A percentile compares a stretch with the other conserved stretches of the same genome.
Evolutionary conservation across 2,113 vertebrate genomes (phyloP).

Genomic region (Nanger granti): DNA sequence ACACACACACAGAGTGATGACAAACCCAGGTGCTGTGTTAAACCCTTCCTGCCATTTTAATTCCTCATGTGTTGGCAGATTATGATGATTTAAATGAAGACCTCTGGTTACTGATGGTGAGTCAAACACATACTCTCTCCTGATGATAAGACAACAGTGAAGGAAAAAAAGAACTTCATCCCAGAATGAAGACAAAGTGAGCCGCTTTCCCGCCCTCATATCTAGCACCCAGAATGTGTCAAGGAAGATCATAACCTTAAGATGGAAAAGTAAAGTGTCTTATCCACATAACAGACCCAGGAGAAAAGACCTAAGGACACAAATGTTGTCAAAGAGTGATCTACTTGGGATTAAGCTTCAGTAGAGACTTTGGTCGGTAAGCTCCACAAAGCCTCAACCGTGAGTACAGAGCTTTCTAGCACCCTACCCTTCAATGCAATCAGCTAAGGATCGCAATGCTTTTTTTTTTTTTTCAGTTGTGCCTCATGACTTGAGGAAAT

Average conservation of each 20-base stretch:
- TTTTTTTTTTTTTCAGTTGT: neutral
- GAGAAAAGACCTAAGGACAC: neutral
- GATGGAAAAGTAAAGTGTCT: neutral
- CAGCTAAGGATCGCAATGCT: neutral
- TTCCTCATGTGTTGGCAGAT: neutral
- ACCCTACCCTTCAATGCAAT: neutral
- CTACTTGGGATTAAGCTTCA: neutral
- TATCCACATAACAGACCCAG: neutral
- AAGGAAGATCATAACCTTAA: neutral
- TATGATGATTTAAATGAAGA: neutral
- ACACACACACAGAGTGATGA: neutral
- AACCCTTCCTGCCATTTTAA: neutral
- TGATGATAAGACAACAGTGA: neutral
- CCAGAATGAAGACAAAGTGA: neutral
- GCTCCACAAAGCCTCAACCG: neutral
- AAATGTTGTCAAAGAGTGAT: neutral
- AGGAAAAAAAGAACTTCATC: neutral
- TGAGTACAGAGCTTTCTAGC: neutral
- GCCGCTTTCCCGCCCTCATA: accelerated
- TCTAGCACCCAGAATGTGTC: neutral
- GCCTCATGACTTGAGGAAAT: neutral
- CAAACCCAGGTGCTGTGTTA: neutral
- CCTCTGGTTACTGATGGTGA: neutral
- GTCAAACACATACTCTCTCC: neutral
- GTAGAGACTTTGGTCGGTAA: neutral